These are phyloP conservation scores for Alethe diademata DNA, from an alignment of 2,113 vertebrate genomes.

Conservation along the genomic window DNA sequence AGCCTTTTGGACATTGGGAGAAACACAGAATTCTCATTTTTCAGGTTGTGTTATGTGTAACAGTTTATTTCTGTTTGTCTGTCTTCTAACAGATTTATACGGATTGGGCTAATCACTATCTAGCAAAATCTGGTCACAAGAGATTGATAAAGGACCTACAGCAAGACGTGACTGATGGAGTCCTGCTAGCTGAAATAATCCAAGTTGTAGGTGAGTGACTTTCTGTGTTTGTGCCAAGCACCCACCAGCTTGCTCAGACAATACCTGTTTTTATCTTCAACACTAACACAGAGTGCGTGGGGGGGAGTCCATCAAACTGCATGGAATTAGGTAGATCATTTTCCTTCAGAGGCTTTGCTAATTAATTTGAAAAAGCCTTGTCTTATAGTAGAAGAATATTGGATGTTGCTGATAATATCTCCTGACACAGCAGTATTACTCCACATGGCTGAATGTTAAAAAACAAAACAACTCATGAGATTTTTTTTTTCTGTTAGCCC, in stretches of 20 bases:
- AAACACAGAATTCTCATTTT: background rate
- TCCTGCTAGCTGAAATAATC: slow-evolving; percentile 95
- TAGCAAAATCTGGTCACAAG: slow-evolving; percentile 95
- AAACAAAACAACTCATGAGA: background rate
- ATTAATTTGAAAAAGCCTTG: background rate
- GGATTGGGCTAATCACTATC: slow-evolving; percentile 98
- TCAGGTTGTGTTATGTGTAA: background rate
- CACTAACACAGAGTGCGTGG: rapidly evolving
- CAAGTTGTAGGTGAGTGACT: slow-evolving; percentile 92
- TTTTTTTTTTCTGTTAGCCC: background rate
- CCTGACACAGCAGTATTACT: background rate
- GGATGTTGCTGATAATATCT: background rate
- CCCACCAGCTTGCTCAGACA: background rate
- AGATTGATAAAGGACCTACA: slow-evolving; percentile 96
- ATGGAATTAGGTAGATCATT: background rate
- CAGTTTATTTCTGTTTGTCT: slow-evolving; percentile 1
- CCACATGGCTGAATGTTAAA: background rate
- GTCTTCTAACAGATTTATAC: slow-evolving; percentile 91
- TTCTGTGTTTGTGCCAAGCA: background rate
- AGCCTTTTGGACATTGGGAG: background rate
- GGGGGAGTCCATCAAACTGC: background rate
- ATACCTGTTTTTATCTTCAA: background rate
- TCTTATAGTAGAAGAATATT: background rate
- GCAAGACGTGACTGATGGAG: slow-evolving; percentile 95
- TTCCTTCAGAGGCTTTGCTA: background rate